Evolutionary conservation across 1,140 invertebrate genomes (phyloP).

Genomic region (Drosophila kanapiae): DNA sequence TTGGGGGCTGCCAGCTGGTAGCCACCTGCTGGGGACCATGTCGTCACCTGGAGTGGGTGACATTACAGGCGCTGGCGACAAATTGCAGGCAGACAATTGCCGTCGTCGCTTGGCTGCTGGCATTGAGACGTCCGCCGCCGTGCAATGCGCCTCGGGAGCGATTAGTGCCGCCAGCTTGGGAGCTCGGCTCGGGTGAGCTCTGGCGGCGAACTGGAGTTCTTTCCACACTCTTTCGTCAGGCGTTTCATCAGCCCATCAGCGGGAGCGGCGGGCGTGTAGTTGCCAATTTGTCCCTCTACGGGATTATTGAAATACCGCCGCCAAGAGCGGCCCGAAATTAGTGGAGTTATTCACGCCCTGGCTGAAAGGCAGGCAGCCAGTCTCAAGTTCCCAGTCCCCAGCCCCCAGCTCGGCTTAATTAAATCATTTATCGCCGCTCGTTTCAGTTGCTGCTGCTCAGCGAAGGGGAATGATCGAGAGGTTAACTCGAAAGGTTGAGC

Average conservation of each 20-base stretch:
- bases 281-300: constrained; percentile 51
- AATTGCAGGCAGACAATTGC: constrained; percentile 53
- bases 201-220: constrained; percentile 17
- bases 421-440: constrained; percentile 49
- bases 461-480: constrained; percentile 26
- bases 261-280: constrained; percentile 33
- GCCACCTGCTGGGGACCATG: constrained; percentile 17
- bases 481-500: background rate
- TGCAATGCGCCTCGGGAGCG: constrained; percentile 28
- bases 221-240: constrained; percentile 51
- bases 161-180: constrained; percentile 59
- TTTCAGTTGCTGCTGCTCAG: constrained; percentile 10
- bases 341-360: constrained; percentile 39
- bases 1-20: background rate
- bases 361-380: background rate
- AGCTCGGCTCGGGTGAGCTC: background rate
- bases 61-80: constrained; percentile 41
- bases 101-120: constrained; percentile 40
- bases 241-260: constrained; percentile 40
- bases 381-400: background rate
- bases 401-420: constrained; percentile 23
- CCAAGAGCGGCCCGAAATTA: constrained; percentile 21
- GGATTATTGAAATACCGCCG: constrained; percentile 50
- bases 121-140: constrained; percentile 39
- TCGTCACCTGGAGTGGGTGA: constrained; percentile 47